Percentiles rank a stretch among this genome's conserved stretches.
These are phyloP conservation scores for Synergus itoensis DNA, from an alignment of 2,888 invertebrate species.

Conservation along the genomic window DNA sequence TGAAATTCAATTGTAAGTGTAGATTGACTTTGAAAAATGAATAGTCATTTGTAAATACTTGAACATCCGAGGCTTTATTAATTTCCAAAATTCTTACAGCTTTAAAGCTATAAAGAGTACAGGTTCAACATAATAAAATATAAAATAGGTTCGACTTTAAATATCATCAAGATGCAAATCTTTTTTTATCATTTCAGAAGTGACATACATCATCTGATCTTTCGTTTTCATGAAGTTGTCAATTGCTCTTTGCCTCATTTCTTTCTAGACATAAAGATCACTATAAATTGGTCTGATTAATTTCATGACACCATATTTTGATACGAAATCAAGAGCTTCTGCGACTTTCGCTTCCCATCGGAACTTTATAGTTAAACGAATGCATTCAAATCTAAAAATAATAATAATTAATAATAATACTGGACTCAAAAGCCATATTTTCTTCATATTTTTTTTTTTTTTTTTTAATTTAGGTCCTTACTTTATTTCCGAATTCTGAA, in stretches of 20 bases:
- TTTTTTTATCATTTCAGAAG: conserved; percentile 86
- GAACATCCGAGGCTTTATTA: not conserved
- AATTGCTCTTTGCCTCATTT: conserved; percentile 83
- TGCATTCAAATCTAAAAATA: conserved; percentile 81
- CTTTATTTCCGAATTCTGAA: conserved; percentile 89
- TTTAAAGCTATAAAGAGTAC: not conserved
- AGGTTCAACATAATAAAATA: too few relatives aligned
- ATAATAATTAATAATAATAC: too few relatives aligned
- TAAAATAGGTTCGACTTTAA: not conserved
- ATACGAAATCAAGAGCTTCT: conserved; percentile 87
- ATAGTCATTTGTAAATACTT: not conserved
- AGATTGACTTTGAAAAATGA: not conserved
- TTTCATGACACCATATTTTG: conserved; percentile 93
- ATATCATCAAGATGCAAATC: conserved; percentile 83
- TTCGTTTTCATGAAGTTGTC: conserved; percentile 86
- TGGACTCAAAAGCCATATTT: too few relatives aligned
- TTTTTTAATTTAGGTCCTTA: conserved; percentile 36
- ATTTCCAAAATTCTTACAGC: not conserved
- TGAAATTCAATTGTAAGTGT: not conserved
- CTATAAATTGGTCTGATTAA: conserved; percentile 93
- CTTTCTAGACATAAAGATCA: conserved; percentile 90
- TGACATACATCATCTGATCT: conserved; percentile 91
- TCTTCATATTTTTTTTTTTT: too few relatives aligned
- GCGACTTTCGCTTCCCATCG: conserved; percentile 84
- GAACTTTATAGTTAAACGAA: conserved; percentile 87